Evolutionary conservation across 1,140 invertebrate species (phyloP).

Genomic region (Scaptodrosophila lebanonensis): DNA sequence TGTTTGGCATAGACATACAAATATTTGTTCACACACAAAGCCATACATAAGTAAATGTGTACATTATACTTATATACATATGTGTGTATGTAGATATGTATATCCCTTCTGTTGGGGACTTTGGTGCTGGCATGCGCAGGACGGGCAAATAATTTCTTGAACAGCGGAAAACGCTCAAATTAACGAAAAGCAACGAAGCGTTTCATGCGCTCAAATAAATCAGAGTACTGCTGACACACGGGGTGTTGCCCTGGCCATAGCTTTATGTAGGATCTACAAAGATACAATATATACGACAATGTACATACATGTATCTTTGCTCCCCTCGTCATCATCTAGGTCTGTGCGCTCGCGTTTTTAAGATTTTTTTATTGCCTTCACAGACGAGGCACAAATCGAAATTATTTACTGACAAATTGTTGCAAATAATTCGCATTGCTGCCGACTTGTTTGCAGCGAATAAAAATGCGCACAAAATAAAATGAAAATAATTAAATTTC

Average conservation of each 20-base stretch:
- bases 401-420: conserved; percentile 77
- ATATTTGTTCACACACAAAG: too few species aligned
- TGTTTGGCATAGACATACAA: conserved; percentile 17
- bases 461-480: conserved; percentile 59
- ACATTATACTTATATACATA: background rate
- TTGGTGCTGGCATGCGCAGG: too few species aligned
- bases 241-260: conserved; percentile 31
- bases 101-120: conserved; percentile 8
- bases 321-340: conserved; percentile 5
- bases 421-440: conserved; percentile 57
- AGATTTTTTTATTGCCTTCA: conserved; percentile 30
- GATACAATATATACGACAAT: conserved; percentile 14
- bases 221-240: conserved; percentile 71
- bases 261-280: too few species aligned
- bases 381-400: conserved; percentile 53
- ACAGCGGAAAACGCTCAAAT: conserved; percentile 70
- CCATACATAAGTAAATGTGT: too few species aligned
- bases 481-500: conserved; percentile 55
- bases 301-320: background rate
- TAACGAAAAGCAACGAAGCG: conserved; percentile 75
- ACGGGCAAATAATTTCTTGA: background rate
- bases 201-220: conserved; percentile 76
- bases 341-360: conserved; percentile 33
- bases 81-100: conserved; percentile 15
- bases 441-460: conserved; percentile 28